These are phyloP conservation scores for Microctonus aethiopoides DNA, from an alignment of 2,888 invertebrate species.

Conservation along the genomic window DNA sequence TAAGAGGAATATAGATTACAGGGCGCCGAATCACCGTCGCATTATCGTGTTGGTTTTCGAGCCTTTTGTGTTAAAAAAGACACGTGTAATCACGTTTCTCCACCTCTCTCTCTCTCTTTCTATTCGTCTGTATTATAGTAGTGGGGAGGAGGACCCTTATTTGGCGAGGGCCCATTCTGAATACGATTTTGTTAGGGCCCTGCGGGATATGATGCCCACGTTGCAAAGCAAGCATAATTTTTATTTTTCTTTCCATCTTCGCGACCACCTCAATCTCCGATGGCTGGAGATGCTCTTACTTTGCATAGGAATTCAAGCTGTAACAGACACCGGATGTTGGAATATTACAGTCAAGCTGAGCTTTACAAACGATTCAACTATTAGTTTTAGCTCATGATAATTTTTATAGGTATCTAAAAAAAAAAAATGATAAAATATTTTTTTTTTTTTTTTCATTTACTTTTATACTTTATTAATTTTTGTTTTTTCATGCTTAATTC, in stretches of 20 bases:
- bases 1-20: conserved; percentile 59
- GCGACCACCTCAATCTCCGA: background rate
- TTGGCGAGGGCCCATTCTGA: conserved; percentile 14
- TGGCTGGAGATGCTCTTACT: conserved; percentile 41
- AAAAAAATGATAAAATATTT: too few species aligned
- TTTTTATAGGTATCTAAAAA: too few species aligned
- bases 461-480: too few species aligned
- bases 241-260: conserved; percentile 26
- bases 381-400: background rate
- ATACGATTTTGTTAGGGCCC: conserved; percentile 22
- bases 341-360: conserved; percentile 23
- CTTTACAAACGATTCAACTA: conserved; percentile 5
- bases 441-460: too few species aligned
- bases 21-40: conserved; percentile 63
- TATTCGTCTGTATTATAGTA: conserved; percentile 4
- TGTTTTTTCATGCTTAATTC: too few species aligned
- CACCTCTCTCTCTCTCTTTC: conserved; percentile 6
- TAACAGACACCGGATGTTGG: conserved; percentile 32
- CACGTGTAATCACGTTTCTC: conserved; percentile 67
- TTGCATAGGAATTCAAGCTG: conserved; percentile 48
- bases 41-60: conserved; percentile 68
- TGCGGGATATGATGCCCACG: conserved; percentile 34
- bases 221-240: conserved; percentile 45
- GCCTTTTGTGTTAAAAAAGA: conserved; percentile 68
- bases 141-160: background rate